Conservation (phyloP, 2,888 invertebrate genomes). For the Escarpia spicata region DNA sequence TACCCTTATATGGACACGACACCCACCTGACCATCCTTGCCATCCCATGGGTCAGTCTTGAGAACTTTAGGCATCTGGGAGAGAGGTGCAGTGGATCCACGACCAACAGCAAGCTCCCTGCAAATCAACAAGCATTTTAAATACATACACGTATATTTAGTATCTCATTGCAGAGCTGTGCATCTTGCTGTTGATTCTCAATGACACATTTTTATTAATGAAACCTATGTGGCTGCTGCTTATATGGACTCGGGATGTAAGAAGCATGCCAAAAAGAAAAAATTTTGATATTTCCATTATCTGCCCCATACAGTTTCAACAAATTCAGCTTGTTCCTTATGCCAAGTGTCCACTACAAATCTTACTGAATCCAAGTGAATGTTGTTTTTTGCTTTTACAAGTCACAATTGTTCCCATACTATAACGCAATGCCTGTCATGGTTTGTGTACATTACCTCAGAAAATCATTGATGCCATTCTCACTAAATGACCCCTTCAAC, state of each 20-base stretch:
- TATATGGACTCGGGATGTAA: too few species aligned
- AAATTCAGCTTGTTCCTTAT: too few species aligned
- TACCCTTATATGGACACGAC: not conserved
- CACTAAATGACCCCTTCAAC: constrained; percentile 88
- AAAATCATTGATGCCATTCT: constrained; percentile 95
- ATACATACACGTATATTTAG: not conserved
- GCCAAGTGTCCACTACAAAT: not conserved
- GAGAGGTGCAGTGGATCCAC: constrained; percentile 86
- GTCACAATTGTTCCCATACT: not conserved
- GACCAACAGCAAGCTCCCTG: constrained; percentile 90
- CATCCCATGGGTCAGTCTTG: constrained; percentile 86
- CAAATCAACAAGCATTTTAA: constrained; percentile 37
- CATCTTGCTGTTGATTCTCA: not conserved
- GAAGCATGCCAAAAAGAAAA: too few species aligned
- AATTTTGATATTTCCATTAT: too few species aligned
- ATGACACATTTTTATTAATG: not conserved
- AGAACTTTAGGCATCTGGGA: constrained; percentile 76
- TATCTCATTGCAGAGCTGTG: not conserved
- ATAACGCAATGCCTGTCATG: not conserved
- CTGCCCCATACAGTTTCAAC: too few species aligned
- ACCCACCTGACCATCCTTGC: constrained; percentile 83
- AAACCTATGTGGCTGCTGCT: too few species aligned
- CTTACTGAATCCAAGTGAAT: not conserved
- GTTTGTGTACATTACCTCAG: constrained; percentile 67
- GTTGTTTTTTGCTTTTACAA: not conserved